Percentiles rank a stretch among this genome's conserved stretches.
phyloP scores from a whole-genome alignment of 2,888 invertebrate genomes.

The Pristionchus entomophagus region DNA sequence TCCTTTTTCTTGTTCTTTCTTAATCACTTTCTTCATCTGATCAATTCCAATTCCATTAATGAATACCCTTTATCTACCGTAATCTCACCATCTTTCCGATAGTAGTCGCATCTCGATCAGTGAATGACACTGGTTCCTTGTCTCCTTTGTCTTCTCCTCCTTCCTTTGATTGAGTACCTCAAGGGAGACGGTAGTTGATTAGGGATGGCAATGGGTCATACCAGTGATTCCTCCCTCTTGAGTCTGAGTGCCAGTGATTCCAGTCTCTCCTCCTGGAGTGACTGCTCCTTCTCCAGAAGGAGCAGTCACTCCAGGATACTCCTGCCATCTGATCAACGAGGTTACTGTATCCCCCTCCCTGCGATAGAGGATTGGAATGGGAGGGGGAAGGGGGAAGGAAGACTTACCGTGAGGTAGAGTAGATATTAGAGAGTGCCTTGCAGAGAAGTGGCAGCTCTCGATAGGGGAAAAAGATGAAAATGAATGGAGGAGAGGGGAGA shows the following conservation, averaged over 20 bases:
- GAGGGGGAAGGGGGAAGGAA: neutral
- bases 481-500: neutral
- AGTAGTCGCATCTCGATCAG: conserved; percentile 28
- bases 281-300: neutral
- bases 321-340: neutral
- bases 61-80: neutral
- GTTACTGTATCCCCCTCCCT: neutral
- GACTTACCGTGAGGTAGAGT: conserved; percentile 28
- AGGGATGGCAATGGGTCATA: neutral
- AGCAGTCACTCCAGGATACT: conserved; percentile 5
- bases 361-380: neutral
- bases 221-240: conserved; percentile 29
- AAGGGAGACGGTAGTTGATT: neutral
- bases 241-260: neutral
- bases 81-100: conserved; percentile 7
- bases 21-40: conserved; percentile 27
- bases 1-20: conserved; percentile 29
- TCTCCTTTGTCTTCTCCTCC: neutral
- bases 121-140: conserved; percentile 42
- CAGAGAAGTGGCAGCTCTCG: conserved; percentile 16
- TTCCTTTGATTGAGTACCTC: conserved; percentile 16
- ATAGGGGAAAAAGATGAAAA: neutral
- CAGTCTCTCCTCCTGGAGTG: neutral
- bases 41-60: neutral
- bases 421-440: conserved; percentile 26